phyloP scores from a whole-genome alignment of 1,140 invertebrate genomes.

The Macrostomum lignano region DNA sequence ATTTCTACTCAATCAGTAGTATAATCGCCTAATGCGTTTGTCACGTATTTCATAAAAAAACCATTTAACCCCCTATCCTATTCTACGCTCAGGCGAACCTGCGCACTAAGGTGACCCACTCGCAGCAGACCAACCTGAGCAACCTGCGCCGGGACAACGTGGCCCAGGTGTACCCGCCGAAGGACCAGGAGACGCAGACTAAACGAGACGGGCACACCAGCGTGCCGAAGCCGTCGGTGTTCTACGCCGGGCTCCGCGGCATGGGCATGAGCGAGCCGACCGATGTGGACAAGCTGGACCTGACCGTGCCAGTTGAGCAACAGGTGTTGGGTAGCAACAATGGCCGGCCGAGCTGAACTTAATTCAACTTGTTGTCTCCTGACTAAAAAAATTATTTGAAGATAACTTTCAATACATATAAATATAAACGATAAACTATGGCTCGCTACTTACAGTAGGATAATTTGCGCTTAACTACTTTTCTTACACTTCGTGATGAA shows the following conservation, averaged over 20 bases:
- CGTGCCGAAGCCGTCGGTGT: constrained; percentile 24
- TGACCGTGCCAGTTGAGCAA: constrained; percentile 21
- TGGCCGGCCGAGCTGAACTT: background rate
- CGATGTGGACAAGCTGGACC: constrained; percentile 24
- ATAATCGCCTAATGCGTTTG: too few relatives aligned
- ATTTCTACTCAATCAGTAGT: too few relatives aligned
- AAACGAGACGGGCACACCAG: constrained; percentile 23
- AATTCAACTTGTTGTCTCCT: too few relatives aligned
- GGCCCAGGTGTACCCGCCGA: constrained; percentile 25
- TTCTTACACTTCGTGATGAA: too few relatives aligned
- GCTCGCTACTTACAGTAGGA: background rate
- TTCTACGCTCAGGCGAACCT: constrained; percentile 20
- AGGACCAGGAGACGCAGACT: constrained; percentile 22
- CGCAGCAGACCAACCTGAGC: constrained; percentile 25
- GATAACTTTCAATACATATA: background rate
- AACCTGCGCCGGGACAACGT: constrained; percentile 23
- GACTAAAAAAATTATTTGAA: too few relatives aligned
- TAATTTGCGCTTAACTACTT: background rate
- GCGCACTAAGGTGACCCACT: constrained; percentile 22
- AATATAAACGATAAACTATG: background rate
- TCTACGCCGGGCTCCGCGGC: constrained; percentile 24
- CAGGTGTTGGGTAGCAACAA: background rate
- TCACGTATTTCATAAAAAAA: background rate
- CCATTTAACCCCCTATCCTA: background rate
- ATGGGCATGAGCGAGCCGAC: constrained; percentile 18